Conservation (phyloP, 2,113 vertebrate species). For the Desmodus rotundus region DNA sequence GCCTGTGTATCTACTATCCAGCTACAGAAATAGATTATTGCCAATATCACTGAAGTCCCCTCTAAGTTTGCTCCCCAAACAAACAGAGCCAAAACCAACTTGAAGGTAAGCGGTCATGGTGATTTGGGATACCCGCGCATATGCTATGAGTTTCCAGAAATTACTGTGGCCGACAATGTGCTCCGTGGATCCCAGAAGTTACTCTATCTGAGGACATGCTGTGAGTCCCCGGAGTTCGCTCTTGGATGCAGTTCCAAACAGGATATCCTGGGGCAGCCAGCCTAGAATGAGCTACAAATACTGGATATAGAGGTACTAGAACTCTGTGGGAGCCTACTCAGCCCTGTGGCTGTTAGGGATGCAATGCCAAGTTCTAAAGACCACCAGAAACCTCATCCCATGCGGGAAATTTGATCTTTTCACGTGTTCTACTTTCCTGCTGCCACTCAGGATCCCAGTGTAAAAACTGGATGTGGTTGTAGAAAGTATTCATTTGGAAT, state of each 20-base stretch:
- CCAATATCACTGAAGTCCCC: background rate
- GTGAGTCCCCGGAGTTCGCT: background rate
- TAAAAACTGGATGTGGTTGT: background rate
- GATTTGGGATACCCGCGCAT: background rate
- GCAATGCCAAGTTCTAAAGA: background rate
- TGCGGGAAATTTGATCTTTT: background rate
- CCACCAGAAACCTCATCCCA: background rate
- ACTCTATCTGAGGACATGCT: background rate
- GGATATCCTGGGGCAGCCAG: background rate
- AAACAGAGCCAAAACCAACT: background rate
- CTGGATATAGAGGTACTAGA: background rate
- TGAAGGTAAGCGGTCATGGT: background rate
- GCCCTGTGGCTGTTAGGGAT: background rate
- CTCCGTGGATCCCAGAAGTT: background rate
- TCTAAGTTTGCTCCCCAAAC: background rate
- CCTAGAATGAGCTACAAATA: background rate
- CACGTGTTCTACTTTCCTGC: background rate
- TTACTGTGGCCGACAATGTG: background rate
- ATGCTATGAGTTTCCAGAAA: background rate
- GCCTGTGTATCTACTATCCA: background rate
- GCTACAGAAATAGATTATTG: background rate
- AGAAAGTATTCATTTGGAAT: background rate
- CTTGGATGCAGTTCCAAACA: background rate
- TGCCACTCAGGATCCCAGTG: background rate
- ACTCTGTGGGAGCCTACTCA: background rate